Evolutionary conservation across 2,113 vertebrate genomes (phyloP), one percentile per base, ranked within the genome.

Genomic region (Forbesichthys papilliferus): DNA sequence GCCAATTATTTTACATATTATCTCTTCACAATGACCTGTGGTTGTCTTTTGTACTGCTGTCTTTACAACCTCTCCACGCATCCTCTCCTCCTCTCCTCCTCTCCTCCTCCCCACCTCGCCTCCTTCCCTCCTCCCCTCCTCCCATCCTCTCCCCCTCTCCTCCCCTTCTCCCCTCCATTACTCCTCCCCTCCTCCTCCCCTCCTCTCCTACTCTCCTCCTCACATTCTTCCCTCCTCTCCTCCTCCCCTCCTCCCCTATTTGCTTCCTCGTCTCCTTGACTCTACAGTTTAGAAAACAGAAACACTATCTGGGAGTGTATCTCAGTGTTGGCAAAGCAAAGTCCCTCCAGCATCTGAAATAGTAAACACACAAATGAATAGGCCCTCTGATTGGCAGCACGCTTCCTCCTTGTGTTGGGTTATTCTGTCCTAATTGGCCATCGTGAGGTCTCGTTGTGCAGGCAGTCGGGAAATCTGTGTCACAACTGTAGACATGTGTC

Each of bases 391-490:
- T 53, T 14, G 52, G 11, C 52, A 13, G 10, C n/a, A n/a, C 11
- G 4, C 52, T 53, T 53, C 52, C 14, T 42, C 36, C 36, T 13
- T 13, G 1, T 14, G 52, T 13, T 14, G 52, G 13, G 52, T n/a
- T 53, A 13, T 53, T 14, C 13, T 13, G 52, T 13, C 27, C 11
- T 36, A 14, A 34, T 11, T 18, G 47, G 36, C 12, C n/a, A 8
- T 47, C 34, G 33, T 36, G 48, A 10, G 34, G 57, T 42, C 42
- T 20, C 18, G 54, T 78, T 75, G 71, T 68, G 81, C 67, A 84
- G 80, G 72, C 18, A 66, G 54, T 62, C 61, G 48, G 8, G 5
- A 42, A 42, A 42, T 42, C 36, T 8, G 36, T 6, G 36, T 6
- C 36, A 7, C 5, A 42, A 42, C 4, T 42, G 0, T 42, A 27